These are phyloP conservation scores for Spodoptera litura DNA, from an alignment of 1,140 invertebrate genomes.

Conservation along the genomic window DNA sequence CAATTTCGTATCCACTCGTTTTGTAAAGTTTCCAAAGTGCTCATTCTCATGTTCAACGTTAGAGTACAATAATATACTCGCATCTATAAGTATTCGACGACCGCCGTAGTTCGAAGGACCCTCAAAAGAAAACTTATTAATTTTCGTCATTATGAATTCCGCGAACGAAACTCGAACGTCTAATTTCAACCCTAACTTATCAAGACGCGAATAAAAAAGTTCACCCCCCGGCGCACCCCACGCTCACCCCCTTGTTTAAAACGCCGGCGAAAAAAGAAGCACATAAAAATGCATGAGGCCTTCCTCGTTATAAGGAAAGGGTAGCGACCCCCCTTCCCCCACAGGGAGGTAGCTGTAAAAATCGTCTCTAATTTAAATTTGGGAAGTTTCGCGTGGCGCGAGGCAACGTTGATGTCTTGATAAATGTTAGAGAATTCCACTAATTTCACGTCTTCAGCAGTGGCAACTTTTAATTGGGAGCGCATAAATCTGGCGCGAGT, in stretches of 20 bases:
- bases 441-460: conserved; percentile 83
- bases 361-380: conserved; percentile 87
- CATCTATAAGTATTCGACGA: conserved; percentile 58
- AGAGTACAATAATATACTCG: conserved; percentile 15
- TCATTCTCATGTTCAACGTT: background rate
- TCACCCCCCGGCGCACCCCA: conserved; percentile 77
- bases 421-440: conserved; percentile 83
- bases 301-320: conserved; percentile 87
- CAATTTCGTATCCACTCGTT: no score
- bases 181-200: conserved; percentile 87
- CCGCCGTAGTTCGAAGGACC: conserved; percentile 69
- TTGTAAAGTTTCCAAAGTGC: background rate
- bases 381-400: conserved; percentile 83
- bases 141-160: conserved; percentile 86
- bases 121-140: conserved; percentile 85
- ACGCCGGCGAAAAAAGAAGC: conserved; percentile 87
- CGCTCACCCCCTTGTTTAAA: conserved; percentile 86
- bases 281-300: conserved; percentile 88
- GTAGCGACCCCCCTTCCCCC: conserved; percentile 77
- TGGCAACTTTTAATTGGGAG: conserved; percentile 84
- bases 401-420: conserved; percentile 85
- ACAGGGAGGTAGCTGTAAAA: conserved; percentile 83
- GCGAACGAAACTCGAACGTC: conserved; percentile 86
- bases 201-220: conserved; percentile 87
- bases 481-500: conserved; percentile 77